Base-by-base conservation (phyloP, 2,797 vertebrate genomes). In the Oophaga sylvatica region DNA sequence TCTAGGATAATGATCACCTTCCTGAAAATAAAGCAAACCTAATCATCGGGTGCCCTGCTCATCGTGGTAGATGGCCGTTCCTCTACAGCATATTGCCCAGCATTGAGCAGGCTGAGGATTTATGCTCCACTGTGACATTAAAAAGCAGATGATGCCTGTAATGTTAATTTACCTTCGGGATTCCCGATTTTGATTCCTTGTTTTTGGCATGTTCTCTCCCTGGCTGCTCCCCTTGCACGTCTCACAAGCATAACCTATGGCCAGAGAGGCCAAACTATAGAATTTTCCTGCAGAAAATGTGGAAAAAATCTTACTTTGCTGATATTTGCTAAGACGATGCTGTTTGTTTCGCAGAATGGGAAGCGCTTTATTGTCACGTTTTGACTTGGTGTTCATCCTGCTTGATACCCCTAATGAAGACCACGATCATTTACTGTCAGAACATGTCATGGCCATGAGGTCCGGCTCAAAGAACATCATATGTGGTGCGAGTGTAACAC, bases 301-400 rank as follows among this genome's bases (percentile, higher is more conserved):
- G 6, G 45, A 45, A 20, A 19, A 11, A 7, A 41, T 2, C 2
- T 1, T 70, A 70, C 16, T 31, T 20, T 20, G 0, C 41, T 19
- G 19, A 22, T 41, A 73, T 41, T 20, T 73, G 6, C 5, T 20
- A 20, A 71, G 17, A 68, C 0, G 1, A 31, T 26, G 11, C 2
- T 31, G 2, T 31, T 86, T 85, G 53, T 90, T 90, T 62, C 87
- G 1, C 90, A 99, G 98, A 91, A 98, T 99, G 97, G 97, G 98
- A 77, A 98, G 98, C 10, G 96, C 98, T 15, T 94, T 99, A 0
- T 94, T 99, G 57, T 99, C 98, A 0, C 96, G 98, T 77, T 99
- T 99, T 87, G 98, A 99, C 57, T 94, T 99, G 26, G 96, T 99
- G 86, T 99, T 99, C 92, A 98, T 99, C 90, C 94, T 99, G 90